Conservation (phyloP, 2,797 vertebrate genomes). For the Sebastiscus tertius region DNA sequence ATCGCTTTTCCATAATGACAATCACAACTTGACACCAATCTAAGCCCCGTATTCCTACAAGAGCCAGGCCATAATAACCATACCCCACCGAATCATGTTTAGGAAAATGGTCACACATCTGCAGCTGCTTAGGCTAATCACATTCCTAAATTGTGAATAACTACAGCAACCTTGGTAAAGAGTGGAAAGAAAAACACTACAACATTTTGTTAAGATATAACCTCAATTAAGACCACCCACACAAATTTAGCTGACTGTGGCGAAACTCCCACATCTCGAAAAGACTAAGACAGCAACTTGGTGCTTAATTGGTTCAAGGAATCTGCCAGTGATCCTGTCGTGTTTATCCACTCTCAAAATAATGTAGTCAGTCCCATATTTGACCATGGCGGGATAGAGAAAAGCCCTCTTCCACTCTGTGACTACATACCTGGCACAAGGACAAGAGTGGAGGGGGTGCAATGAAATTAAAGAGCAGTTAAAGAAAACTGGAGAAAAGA, state of each 20-base stretch:
- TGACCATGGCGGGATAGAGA: constrained; percentile 42
- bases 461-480: constrained; percentile 73
- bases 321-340: constrained; percentile 37
- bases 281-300: constrained; percentile 50
- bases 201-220: constrained; percentile 55
- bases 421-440: constrained; percentile 72
- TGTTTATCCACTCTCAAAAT: constrained; percentile 42
- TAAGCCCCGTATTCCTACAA: background rate
- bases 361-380: constrained; percentile 38
- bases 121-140: constrained; percentile 58
- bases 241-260: constrained; percentile 27
- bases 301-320: constrained; percentile 57
- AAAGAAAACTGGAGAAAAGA: constrained; percentile 73
- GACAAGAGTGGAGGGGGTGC: constrained; percentile 62
- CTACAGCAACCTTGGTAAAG: constrained; percentile 61
- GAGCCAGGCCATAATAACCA: constrained; percentile 14
- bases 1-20: background rate
- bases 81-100: constrained; percentile 1
- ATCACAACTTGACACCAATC: constrained; percentile 10
- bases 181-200: constrained; percentile 48
- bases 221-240: constrained; percentile 62
- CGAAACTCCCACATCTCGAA: constrained; percentile 36
- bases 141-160: constrained; percentile 71
- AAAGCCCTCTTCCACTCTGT: constrained; percentile 37
- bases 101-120: constrained; percentile 44